Conservation (phyloP, 2,888 invertebrate species). For the Limnephilus lunatus region DNA sequence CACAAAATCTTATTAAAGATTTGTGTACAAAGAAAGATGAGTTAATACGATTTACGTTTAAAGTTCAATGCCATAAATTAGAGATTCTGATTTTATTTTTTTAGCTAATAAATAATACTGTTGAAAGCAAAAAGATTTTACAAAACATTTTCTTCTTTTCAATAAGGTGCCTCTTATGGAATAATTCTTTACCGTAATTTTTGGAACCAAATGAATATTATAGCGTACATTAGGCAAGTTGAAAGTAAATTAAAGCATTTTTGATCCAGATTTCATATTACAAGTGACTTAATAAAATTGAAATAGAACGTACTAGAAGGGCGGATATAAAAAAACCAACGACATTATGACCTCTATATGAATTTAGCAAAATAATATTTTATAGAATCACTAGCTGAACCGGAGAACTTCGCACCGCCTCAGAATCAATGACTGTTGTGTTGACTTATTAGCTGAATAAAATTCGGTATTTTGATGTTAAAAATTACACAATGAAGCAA, state of each 20-base stretch:
- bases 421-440: no score
- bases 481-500: no score
- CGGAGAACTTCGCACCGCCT: no score
- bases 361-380: not conserved
- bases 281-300: not conserved
- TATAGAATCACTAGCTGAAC: no score
- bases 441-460: no score
- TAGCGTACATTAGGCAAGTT: not conserved
- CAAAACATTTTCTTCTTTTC: not conserved
- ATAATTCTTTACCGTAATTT: not conserved
- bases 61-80: not conserved
- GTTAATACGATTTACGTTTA: not conserved
- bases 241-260: not conserved
- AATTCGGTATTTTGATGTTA: no score
- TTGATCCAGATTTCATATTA: not conserved
- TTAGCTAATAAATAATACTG: not conserved
- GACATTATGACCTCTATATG: not conserved
- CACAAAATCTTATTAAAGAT: not conserved
- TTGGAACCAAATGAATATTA: not conserved
- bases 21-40: not conserved
- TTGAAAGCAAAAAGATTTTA: not conserved
- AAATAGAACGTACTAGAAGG: not conserved
- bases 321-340: not conserved
- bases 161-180: not conserved
- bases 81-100: not conserved